Conservation (phyloP, 2,888 invertebrate species). For the Linyphia triangularis region DNA sequence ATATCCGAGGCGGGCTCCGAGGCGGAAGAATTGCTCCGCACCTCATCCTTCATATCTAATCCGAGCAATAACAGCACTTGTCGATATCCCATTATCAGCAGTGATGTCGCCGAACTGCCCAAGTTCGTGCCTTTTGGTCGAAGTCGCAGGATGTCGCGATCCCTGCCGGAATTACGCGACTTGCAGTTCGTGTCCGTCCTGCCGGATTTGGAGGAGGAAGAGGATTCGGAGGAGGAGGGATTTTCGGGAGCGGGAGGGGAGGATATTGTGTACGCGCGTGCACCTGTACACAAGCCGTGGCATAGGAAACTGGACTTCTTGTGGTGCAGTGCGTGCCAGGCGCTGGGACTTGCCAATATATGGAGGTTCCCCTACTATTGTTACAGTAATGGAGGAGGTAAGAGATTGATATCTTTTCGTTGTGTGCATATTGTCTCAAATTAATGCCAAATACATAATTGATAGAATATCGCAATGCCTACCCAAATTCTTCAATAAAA, state of each 20-base stretch:
- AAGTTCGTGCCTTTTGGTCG: constrained; percentile 58
- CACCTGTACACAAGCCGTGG: constrained; percentile 82
- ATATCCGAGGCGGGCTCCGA: constrained; percentile 18
- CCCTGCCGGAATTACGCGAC: constrained; percentile 69
- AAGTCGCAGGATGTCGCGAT: constrained; percentile 67
- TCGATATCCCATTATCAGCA: not conserved
- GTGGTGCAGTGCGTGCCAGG: constrained; percentile 92
- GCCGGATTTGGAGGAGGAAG: constrained; percentile 66
- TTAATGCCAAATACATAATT: no score
- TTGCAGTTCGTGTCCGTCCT: constrained; percentile 59
- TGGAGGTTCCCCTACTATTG: constrained; percentile 94
- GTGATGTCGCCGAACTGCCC: not conserved
- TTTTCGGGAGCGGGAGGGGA: constrained; percentile 41
- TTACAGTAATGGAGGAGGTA: constrained; percentile 80
- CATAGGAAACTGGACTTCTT: constrained; percentile 93
- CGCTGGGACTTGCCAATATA: constrained; percentile 92
- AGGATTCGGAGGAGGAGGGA: constrained; percentile 22
- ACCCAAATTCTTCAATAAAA: no score
- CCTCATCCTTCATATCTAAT: constrained; percentile 61
- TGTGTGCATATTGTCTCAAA: no score
- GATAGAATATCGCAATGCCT: no score
- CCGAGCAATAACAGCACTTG: constrained; percentile 10
- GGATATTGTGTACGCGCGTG: constrained; percentile 44
- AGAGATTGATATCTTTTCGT: constrained; percentile 46
- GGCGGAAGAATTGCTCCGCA: constrained; percentile 10